Evolutionary conservation across 2,797 vertebrate genomes (phyloP).

Genomic region (Danio jaintianensis): DNA sequence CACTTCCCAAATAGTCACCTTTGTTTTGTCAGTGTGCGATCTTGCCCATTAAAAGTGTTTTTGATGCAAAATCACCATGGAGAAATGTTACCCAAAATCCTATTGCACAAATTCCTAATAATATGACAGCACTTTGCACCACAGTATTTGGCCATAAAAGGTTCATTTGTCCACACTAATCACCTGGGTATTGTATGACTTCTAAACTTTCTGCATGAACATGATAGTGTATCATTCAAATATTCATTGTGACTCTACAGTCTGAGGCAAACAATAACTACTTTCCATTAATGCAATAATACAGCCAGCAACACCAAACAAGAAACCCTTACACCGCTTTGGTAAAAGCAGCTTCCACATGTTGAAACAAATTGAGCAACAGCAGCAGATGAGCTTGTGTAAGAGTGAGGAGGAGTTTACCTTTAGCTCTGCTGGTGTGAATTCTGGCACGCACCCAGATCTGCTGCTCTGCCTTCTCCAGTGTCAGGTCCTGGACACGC

Average conservation of each 20-base stretch:
- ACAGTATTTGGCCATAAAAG: too few relatives aligned
- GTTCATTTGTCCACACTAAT: background rate
- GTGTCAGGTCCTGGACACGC: constrained; percentile 86
- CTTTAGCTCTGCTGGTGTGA: constrained; percentile 99
- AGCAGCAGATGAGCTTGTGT: constrained; percentile 23
- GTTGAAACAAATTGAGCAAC: constrained; percentile 32
- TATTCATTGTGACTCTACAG: background rate
- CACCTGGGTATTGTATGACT: background rate
- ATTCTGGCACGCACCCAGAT: constrained; percentile 95
- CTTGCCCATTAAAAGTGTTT: background rate
- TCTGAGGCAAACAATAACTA: background rate
- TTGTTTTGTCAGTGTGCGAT: background rate
- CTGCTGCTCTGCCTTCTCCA: constrained; percentile 87
- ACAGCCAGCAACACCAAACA: background rate
- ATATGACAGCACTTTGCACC: background rate
- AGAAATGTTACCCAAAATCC: background rate
- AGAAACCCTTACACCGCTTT: constrained; percentile 15
- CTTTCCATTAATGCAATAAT: background rate
- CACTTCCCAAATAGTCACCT: background rate
- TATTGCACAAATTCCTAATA: background rate
- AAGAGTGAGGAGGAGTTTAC: constrained; percentile 76
- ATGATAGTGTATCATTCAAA: background rate
- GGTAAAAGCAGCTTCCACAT: constrained; percentile 15
- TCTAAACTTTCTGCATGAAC: background rate
- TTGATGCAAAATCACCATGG: background rate